Evolutionary conservation across 2,113 vertebrate genomes (phyloP).

Genomic region (Illadopsis cleaveri): DNA sequence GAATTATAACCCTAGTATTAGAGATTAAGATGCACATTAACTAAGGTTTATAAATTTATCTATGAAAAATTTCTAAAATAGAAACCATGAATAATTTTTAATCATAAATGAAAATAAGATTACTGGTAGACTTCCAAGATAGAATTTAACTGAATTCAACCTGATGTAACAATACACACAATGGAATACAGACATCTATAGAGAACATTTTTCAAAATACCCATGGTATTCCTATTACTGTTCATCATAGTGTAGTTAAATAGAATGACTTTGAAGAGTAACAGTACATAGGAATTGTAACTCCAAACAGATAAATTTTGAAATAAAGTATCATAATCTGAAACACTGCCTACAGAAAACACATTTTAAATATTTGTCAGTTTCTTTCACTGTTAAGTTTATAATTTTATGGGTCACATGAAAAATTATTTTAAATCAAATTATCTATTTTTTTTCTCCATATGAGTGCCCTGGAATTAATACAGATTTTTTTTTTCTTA

Average conservation of each 20-base stretch:
- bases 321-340: not conserved
- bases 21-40: not conserved
- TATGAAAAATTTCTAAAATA: not conserved
- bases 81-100: not conserved
- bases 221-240: not conserved
- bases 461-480: not conserved
- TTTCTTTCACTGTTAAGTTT: not conserved
- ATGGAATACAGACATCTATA: not conserved
- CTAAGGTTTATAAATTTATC: not conserved
- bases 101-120: not conserved
- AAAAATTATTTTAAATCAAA: not conserved
- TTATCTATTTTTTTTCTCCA: not conserved
- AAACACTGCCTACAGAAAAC: not conserved
- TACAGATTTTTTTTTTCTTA: not conserved
- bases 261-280: not conserved
- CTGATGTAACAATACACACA: not conserved
- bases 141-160: not conserved
- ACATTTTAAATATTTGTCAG: not conserved
- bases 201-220: not conserved
- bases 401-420: not conserved
- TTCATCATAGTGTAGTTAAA: not conserved
- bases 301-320: not conserved
- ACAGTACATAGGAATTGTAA: not conserved
- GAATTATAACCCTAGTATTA: not conserved
- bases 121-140: not conserved